phyloP scores from a whole-genome alignment of 2,797 vertebrate genomes.

The Oreortyx pictus region DNA sequence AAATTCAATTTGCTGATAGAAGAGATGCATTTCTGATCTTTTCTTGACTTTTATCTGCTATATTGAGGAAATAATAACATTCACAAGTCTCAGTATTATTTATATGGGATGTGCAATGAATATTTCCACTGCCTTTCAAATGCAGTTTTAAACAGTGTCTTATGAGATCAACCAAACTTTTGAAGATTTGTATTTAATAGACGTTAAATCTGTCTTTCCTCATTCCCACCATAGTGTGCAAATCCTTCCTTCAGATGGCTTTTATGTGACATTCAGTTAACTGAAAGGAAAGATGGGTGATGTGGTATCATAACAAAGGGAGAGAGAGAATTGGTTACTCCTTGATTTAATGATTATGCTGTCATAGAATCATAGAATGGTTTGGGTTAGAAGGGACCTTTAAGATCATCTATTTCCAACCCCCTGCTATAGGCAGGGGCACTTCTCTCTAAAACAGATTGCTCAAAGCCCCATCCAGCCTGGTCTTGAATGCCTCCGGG shows the following conservation, averaged over 20 bases:
- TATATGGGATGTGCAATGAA: background rate
- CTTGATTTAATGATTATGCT: background rate
- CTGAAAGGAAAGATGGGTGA: background rate
- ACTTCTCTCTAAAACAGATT: too few relatives aligned
- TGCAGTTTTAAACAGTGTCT: background rate
- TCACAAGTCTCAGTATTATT: background rate
- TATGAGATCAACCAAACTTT: background rate
- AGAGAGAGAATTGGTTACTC: background rate
- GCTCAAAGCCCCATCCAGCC: too few relatives aligned
- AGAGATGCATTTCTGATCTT: background rate
- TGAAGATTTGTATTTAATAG: background rate
- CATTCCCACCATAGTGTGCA: background rate
- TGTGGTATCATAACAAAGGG: background rate
- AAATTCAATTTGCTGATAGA: background rate
- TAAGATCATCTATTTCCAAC: too few relatives aligned
- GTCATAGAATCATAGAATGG: background rate
- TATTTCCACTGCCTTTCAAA: conserved; percentile 3
- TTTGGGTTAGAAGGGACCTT: too few relatives aligned
- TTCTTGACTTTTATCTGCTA: conserved; percentile 4
- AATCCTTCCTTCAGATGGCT: background rate
- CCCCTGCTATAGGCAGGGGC: too few relatives aligned
- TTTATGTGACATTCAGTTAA: background rate
- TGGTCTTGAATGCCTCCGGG: too few relatives aligned
- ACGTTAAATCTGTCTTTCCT: background rate
- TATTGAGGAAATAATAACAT: background rate